These are phyloP conservation scores for Trichomycterus rosablanca DNA, from an alignment of 2,113 vertebrate species.

Conservation along the genomic window DNA sequence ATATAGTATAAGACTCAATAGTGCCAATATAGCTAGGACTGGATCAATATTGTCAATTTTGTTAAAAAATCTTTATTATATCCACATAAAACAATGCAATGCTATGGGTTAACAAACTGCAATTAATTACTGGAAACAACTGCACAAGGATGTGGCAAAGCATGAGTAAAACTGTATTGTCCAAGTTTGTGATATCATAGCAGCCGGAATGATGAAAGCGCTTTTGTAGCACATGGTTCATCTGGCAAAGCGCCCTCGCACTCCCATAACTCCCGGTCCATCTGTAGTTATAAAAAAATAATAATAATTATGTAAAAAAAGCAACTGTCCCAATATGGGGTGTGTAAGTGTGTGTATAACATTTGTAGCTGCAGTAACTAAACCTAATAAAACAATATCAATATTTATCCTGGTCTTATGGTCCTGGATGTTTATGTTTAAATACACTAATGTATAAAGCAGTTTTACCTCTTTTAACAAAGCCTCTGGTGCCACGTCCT, in stretches of 20 bases:
- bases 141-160: neutral
- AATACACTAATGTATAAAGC: slow-evolving; percentile 1
- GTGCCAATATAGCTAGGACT: slow-evolving; percentile 16
- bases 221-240: slow-evolving; percentile 68
- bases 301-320: neutral
- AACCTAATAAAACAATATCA: neutral
- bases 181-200: neutral
- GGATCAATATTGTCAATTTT: neutral
- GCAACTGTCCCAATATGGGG: neutral
- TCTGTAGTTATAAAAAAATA: slow-evolving; percentile 8
- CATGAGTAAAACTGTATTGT: too few species aligned
- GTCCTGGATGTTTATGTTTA: slow-evolving; percentile 10
- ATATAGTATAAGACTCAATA: neutral
- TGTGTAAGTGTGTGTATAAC: neutral
- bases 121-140: slow-evolving; percentile 46
- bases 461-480: slow-evolving; percentile 71
- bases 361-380: neutral
- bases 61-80: slow-evolving; percentile 76
- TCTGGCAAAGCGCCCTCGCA: slow-evolving; percentile 84
- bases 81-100: slow-evolving; percentile 62
- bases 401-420: neutral
- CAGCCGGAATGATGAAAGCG: slow-evolving; percentile 24
- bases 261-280: slow-evolving; percentile 73
- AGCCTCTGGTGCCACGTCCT: slow-evolving; percentile 68
- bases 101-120: slow-evolving; percentile 56